Evolutionary conservation across 2,113 vertebrate species (phyloP), one percentile per base, ranked within the genome.

Genomic region (Tetrax tetrax): DNA sequence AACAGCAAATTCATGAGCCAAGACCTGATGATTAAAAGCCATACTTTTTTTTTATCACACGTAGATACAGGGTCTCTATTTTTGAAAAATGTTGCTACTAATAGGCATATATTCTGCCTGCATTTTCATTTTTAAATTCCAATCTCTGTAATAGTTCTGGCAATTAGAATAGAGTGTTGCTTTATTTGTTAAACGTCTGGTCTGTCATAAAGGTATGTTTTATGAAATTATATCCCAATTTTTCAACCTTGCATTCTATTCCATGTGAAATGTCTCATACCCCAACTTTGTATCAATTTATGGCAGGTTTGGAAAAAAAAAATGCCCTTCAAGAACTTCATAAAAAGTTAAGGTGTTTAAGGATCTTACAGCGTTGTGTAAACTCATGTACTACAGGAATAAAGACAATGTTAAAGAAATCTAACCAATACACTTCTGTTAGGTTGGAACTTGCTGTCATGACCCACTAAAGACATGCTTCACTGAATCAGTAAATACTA

Each of bases 401-500:
- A 75, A 10, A 50, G 63, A 80, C 2, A 45, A 35, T 53, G 84
- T 75, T 75, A 47, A 65, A 87, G 60, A 76, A 57, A 76, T 41
- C 14, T 78, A 79, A 60, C 6, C 0, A 5, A 17, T 47, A 7
- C 23, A 8, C 5, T 35, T 75, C 20, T 69, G 6, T 82, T 87
- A 79, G 25, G 22, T 82, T 82, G 74, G 53, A 92, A 79, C 45
- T 89, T 79, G 23, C 65, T 16, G 28, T 69, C 57, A 23, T 65
- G 94, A 54, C 27, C 23, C 63, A 65, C 53, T 74, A 70, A 87
- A 93, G 92, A 33, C 50, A 51, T 77, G 65, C 50, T 95, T 91
- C 89, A 38, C 69, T 91, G 61, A 61, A 87, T 84, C 69, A 53
- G 72, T 95, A 95, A 90, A 91, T 95, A 60, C 83, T 78, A 8